These are phyloP conservation scores for Agonopterix subpropinquella DNA, from an alignment of 2,888 invertebrate species.

Conservation along the genomic window DNA sequence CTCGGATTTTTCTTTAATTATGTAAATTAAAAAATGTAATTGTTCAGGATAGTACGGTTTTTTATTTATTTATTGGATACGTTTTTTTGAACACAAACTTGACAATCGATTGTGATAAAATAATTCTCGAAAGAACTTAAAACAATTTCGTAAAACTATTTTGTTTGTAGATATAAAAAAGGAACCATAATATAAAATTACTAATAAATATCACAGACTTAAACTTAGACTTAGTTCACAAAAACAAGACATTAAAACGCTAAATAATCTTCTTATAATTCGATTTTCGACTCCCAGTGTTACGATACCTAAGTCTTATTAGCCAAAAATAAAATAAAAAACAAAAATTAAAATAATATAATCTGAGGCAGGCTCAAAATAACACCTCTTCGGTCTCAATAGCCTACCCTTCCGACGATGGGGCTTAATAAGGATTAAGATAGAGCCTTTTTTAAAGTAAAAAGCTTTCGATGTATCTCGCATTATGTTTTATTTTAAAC, in stretches of 20 bases:
- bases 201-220: too few relatives aligned
- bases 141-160: too few relatives aligned
- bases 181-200: too few relatives aligned
- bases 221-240: too few relatives aligned
- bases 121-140: too few relatives aligned
- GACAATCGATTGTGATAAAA: too few relatives aligned
- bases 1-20: too few relatives aligned
- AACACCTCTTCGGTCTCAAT: constrained; percentile 63
- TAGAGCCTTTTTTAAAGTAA: constrained; percentile 64
- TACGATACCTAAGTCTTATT: constrained; percentile 44
- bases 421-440: constrained; percentile 72
- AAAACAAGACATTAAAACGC: constrained; percentile 1
- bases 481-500: constrained; percentile 41
- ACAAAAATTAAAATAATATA: constrained; percentile 33
- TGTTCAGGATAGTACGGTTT: too few relatives aligned
- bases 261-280: constrained; percentile 38
- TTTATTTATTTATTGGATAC: too few relatives aligned
- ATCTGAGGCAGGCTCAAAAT: constrained; percentile 59
- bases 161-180: too few relatives aligned
- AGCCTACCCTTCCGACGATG: constrained; percentile 53
- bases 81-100: too few relatives aligned
- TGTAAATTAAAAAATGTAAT: too few relatives aligned
- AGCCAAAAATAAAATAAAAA: constrained; percentile 26
- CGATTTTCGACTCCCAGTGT: constrained; percentile 47
- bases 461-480: constrained; percentile 65